phyloP scores from a whole-genome alignment of 2,797 vertebrate genomes.

The Eulemur rubriventer region DNA sequence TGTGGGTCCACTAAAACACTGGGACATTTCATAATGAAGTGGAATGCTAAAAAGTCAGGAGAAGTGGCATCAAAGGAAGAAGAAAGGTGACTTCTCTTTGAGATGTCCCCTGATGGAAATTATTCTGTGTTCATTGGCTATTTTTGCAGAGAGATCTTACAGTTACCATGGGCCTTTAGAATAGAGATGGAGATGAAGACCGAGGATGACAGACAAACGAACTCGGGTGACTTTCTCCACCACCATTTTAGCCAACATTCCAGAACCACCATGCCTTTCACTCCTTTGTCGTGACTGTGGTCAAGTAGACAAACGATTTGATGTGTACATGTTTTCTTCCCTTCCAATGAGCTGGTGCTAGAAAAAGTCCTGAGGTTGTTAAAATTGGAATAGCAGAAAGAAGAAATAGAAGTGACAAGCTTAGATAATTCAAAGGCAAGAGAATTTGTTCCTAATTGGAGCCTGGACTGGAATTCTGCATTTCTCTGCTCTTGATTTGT shows the following conservation, averaged over 20 bases:
- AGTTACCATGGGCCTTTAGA: not conserved
- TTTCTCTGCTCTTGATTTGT: not conserved
- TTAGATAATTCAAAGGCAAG: constrained; percentile 6
- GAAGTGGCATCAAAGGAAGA: not conserved
- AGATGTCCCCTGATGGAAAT: not conserved
- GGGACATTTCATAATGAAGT: not conserved
- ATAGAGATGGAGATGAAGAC: not conserved
- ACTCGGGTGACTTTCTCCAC: not conserved
- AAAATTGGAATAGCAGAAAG: constrained; percentile 1
- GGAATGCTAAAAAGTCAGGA: not conserved
- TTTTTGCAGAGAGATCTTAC: not conserved
- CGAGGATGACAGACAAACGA: not conserved
- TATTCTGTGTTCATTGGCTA: not conserved
- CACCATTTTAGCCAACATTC: not conserved
- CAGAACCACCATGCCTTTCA: not conserved
- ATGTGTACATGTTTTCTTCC: not conserved
- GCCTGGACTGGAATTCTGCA: not conserved
- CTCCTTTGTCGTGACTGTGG: not conserved
- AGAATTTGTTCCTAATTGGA: not conserved
- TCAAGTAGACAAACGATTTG: not conserved
- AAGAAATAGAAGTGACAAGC: not conserved
- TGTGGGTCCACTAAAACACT: not conserved
- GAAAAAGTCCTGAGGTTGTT: not conserved
- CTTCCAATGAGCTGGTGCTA: not conserved
- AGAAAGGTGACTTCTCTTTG: not conserved